Evolutionary conservation across 1,140 invertebrate genomes (phyloP).

Genomic region (Ladona fulva): DNA sequence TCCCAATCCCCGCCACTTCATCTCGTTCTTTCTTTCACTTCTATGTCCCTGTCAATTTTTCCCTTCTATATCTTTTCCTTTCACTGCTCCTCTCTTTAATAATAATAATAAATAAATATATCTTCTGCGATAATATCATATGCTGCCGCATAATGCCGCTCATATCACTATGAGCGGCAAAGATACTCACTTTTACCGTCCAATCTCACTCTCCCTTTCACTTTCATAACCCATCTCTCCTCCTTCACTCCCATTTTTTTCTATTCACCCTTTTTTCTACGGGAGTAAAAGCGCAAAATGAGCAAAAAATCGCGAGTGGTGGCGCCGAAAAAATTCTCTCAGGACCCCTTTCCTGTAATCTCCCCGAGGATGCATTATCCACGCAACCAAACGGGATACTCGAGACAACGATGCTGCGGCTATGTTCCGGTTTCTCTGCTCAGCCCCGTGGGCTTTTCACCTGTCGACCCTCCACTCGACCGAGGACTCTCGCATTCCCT

Average conservation of each 20-base stretch:
- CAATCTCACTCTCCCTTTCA: not conserved
- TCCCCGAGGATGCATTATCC: not conserved
- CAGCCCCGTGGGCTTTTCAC: not conserved
- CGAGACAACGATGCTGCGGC: conserved; percentile 5
- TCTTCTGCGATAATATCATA: no score
- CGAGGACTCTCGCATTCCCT: not conserved
- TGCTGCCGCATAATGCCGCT: no score
- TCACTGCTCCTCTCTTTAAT: no score
- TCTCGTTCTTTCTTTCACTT: not conserved
- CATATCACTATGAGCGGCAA: no score
- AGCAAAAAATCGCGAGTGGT: not conserved
- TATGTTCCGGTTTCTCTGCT: not conserved
- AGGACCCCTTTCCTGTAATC: not conserved
- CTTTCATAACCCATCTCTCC: not conserved
- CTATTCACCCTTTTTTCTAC: not conserved
- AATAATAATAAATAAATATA: no score
- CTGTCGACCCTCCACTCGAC: not conserved
- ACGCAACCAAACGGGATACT: not conserved
- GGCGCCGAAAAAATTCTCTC: not conserved
- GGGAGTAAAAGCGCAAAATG: not conserved
- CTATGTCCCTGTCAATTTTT: no score
- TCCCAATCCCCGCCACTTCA: no score
- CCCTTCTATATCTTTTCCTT: not conserved
- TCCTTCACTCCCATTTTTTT: not conserved
- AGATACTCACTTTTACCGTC: no score